A percentile compares a stretch with the other conserved stretches of the same genome.
phyloP scores from a whole-genome alignment of 2,888 invertebrate species.

The Hoplodrina blanda region DNA sequence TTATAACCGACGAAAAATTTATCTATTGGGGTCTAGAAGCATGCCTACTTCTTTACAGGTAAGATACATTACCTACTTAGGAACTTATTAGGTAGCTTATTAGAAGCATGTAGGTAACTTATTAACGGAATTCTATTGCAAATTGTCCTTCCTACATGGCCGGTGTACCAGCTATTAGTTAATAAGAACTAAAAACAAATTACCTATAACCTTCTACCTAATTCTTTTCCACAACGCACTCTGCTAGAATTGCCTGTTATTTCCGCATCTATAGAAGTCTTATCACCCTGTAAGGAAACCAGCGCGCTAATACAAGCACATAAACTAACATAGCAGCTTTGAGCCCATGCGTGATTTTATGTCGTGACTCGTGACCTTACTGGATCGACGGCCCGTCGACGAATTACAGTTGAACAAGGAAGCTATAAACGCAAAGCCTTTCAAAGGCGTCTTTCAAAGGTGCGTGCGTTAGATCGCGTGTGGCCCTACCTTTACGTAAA shows the following conservation, averaged over 20 bases:
- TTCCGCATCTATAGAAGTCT: conserved; percentile 43
- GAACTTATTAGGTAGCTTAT: no score
- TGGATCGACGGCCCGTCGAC: conserved; percentile 49
- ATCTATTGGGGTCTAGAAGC: no score
- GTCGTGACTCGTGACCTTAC: conserved; percentile 58
- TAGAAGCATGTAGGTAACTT: no score
- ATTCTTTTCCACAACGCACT: conserved; percentile 14
- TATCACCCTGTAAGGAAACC: conserved; percentile 41
- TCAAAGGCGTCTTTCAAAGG: conserved; percentile 48
- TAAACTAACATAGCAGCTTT: conserved; percentile 40
- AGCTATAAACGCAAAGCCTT: conserved; percentile 60
- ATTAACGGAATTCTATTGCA: background rate
- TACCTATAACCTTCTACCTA: conserved; percentile 15
- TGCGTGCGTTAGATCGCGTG: conserved; percentile 65
- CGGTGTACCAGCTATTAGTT: background rate
- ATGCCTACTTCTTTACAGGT: no score
- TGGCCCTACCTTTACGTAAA: conserved; percentile 57
- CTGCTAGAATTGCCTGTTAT: conserved; percentile 34
- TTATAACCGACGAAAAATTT: no score
- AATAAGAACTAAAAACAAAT: background rate
- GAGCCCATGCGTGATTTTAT: conserved; percentile 47
- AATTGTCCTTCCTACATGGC: background rate
- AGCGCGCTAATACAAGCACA: conserved; percentile 37
- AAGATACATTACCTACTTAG: no score
- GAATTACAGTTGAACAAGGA: conserved; percentile 58